Evolutionary conservation across 1,140 invertebrate species (phyloP).

Genomic region (Neodiprion lecontei): DNA sequence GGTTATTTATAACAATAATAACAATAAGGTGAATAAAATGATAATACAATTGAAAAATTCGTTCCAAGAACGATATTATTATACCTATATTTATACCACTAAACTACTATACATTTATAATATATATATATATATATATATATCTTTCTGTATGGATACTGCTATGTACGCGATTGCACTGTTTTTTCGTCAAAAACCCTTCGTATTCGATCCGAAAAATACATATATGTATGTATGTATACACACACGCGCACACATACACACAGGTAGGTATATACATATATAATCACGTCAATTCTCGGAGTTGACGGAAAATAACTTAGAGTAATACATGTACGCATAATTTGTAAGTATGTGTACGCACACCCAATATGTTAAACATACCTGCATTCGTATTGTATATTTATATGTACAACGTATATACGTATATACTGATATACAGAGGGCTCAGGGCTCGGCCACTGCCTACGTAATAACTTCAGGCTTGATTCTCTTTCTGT

Average conservation of each 20-base stretch:
- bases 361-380: neutral
- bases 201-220: too few relatives aligned
- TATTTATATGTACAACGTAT: neutral
- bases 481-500: slow-evolving; percentile 19
- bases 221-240: neutral
- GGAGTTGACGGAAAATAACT: slow-evolving; percentile 29
- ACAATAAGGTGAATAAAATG: neutral
- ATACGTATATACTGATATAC: neutral
- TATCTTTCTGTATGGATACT: too few relatives aligned
- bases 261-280: slow-evolving; percentile 21
- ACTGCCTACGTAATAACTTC: neutral
- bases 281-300: slow-evolving; percentile 30
- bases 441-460: neutral
- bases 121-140: too few relatives aligned
- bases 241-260: slow-evolving; percentile 25
- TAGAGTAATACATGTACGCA: neutral
- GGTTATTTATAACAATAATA: neutral
- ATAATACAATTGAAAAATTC: slow-evolving; percentile 2
- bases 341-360: neutral
- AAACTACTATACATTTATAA: too few relatives aligned
- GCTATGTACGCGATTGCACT: too few relatives aligned
- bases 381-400: neutral
- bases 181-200: too few relatives aligned
- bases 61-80: neutral
- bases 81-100: neutral